Evolutionary conservation across 1,140 invertebrate genomes (phyloP), one percentile per base, ranked within the genome.

Genomic region (Sweltsa coloradensis): DNA sequence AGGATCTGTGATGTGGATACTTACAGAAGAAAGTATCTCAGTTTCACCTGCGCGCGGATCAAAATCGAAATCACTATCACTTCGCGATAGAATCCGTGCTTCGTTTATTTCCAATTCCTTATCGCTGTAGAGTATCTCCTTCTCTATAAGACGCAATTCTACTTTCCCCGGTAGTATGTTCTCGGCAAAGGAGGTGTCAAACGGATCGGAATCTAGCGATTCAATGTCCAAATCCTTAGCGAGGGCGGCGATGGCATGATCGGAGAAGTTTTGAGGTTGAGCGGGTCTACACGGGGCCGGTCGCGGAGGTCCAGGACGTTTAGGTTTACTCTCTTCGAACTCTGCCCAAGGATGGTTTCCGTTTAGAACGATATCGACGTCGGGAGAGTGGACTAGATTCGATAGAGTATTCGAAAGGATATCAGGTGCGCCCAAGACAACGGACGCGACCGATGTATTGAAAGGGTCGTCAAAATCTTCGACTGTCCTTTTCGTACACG

Each of bases 111-210:
- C 34, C 4, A 51, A 36, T 49, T 49, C 24, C 22, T 43, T 29
- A 34, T 46, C 43, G 43, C 31, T 47, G 25, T 34, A 29, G 22
- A 60, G 44, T 19, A 78, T 63, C 53, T 78, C 75, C 50, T 72
- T 74, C 68, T 78, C 73, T 58, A 78, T 76, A 60, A 74, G 64
- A 51, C 73, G 77, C 19, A 74, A 57, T 61, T 81, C 76, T 22
- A 34, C 66, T 61, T 79, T 78, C 26, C 78, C 78, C 6, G 81
- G 80, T 37, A 86, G 62, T 31, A 89, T 73, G 55, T 81, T 81
- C 29, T 85, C 81, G 0, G 81, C 85, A 66, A 87, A 86, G 37
- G 81, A 78, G 7, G 87, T 90, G 58, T 91, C 87, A 57, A 92
- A 92, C 0, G 86, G 87, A 74, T 89, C 86, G 47, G 72, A 70